Conservation (phyloP, 2,888 invertebrate species). For the Sarcophaga subvicina region DNA sequence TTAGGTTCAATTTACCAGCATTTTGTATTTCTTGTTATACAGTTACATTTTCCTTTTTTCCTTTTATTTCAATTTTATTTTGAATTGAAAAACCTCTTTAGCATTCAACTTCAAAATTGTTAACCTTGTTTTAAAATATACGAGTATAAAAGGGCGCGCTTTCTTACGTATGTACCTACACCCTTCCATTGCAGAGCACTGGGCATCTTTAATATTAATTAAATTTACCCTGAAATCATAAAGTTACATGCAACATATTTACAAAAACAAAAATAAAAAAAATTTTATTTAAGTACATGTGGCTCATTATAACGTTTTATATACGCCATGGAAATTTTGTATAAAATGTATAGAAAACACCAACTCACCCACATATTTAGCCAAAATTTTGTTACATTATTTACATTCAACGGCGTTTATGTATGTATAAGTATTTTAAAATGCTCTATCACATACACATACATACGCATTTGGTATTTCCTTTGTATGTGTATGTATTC, state of each 20-base stretch:
- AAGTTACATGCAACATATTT: constrained; percentile 17
- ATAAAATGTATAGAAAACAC: constrained; percentile 14
- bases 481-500: no score
- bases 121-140: constrained; percentile 46
- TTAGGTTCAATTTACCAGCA: not conserved
- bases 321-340: constrained; percentile 30
- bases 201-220: constrained; percentile 47
- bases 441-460: not conserved
- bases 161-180: not conserved
- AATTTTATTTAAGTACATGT: not conserved
- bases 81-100: constrained; percentile 19
- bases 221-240: constrained; percentile 57
- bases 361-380: not conserved
- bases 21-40: not conserved
- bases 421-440: not conserved
- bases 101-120: constrained; percentile 57
- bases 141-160: not conserved
- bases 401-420: not conserved
- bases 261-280: not conserved
- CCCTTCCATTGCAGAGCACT: not conserved
- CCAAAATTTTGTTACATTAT: constrained; percentile 5
- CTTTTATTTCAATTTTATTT: not conserved
- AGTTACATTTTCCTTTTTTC: not conserved
- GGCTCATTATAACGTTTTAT: not conserved
- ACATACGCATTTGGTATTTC: no score